Evolutionary conservation across 2,113 vertebrate species (phyloP), one percentile per base, ranked within the genome.

Genomic region (Callaeas wilsoni): DNA sequence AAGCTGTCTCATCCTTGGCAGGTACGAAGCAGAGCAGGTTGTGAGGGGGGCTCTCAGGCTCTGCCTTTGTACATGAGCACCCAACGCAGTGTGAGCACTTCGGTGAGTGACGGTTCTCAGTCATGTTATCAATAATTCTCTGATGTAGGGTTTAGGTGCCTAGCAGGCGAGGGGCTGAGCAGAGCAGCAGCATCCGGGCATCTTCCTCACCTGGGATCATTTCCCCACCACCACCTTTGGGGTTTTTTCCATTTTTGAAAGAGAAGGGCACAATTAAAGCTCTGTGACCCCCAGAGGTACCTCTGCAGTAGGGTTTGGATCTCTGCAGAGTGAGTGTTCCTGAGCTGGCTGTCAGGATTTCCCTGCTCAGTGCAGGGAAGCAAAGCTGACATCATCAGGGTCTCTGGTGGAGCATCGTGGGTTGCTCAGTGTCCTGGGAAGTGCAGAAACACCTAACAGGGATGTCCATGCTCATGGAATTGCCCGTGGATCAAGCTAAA

Each of bases 61-160:
- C 4, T 42, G 71, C 3, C 7, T 33, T 53, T 22, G 13, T 2
- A 6, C 15, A 3, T 0, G 1, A 56, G 19, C 49, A 16, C 22
- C 42, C 68, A 29, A 3, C 42, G 1, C 1, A 20, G 35, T 19
- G 62, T 76, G 79, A 41, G 6, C n/a, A n/a, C 49, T 17, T 2
- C 3, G 70, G 3, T 7, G 3, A 4, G 33, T 21, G 60, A 0
- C 41, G 60, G 37, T 39, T 39, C 37, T 52, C 39, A 35, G 35
- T 4, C 3, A 3, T 3, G 27, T 16, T 23, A 35, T 33, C 59
- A 59, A 0, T 32, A 23, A 7, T 7, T 70, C 76, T 16, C 0
- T 14, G 37, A 2, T 2, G 8, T 0, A 4, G 35, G 6, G 26
- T 22, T 56, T 32, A 11, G 77, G 12, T 64, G 55, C 26, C 57